Evolutionary conservation across 2,113 vertebrate genomes (phyloP).

Genomic region (Mirounga angustirostris): DNA sequence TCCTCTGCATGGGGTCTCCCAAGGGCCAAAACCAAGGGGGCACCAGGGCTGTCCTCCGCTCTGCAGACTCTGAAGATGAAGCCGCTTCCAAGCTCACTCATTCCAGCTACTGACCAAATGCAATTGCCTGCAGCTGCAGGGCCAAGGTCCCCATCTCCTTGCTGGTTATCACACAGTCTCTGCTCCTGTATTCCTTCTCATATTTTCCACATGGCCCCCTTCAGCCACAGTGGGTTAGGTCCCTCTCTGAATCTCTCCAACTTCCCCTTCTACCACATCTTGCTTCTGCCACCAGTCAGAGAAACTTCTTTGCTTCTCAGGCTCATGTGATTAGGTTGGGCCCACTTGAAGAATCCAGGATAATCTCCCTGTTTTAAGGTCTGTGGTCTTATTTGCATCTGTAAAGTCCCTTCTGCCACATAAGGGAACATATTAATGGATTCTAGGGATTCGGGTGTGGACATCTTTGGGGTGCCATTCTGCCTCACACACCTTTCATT

Average conservation of each 20-base stretch:
- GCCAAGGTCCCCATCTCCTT: neutral
- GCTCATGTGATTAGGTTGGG: neutral
- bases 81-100: neutral
- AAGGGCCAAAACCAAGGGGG: neutral
- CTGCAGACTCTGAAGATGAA: neutral
- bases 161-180: neutral
- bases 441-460: neutral
- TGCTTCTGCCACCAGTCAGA: neutral
- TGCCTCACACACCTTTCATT: neutral
- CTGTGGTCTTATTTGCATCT: neutral
- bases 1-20: neutral
- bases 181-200: neutral
- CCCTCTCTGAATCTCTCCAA: neutral
- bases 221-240: neutral
- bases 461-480: neutral
- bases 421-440: neutral
- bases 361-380: neutral
- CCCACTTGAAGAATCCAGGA: neutral
- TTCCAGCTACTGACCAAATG: neutral
- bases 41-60: neutral
- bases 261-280: neutral
- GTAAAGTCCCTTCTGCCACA: neutral
- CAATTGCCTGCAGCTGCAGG: neutral
- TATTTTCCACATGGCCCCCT: neutral
- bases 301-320: conserved; percentile 20